Evolutionary conservation across 2,797 vertebrate species (phyloP).

Genomic region (Ctenopoma kingsleyae): DNA sequence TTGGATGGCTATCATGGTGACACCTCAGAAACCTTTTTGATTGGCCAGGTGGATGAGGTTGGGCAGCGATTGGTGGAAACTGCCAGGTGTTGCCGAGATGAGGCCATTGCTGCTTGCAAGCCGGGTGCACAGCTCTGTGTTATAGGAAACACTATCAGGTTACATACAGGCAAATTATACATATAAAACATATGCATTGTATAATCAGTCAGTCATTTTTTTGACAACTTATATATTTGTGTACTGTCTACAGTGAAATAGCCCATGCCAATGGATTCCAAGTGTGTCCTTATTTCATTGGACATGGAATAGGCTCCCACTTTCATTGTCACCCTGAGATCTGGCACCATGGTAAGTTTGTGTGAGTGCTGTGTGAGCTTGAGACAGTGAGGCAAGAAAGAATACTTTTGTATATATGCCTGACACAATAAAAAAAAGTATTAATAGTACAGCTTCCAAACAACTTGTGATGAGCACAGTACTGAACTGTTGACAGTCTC

Average conservation of each 20-base stretch:
- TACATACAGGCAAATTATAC: background rate
- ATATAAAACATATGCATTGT: background rate
- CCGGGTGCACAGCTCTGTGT: constrained; percentile 92
- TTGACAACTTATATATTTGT: background rate
- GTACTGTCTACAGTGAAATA: constrained; percentile 83
- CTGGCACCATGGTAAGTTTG: constrained; percentile 94
- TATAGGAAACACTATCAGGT: constrained; percentile 99
- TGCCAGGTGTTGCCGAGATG: constrained; percentile 92
- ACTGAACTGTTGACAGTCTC: no score
- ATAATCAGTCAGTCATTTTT: background rate
- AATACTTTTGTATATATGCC: background rate
- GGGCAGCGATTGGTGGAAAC: constrained; percentile 93
- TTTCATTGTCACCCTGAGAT: constrained; percentile 98
- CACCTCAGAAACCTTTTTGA: constrained; percentile 96
- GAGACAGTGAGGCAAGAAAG: background rate
- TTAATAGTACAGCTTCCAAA: no score
- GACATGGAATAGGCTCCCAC: constrained; percentile 96
- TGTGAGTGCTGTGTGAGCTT: background rate
- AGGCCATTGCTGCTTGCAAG: constrained; percentile 93
- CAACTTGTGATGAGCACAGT: no score
- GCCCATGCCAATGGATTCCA: constrained; percentile 85
- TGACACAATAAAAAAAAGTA: no score
- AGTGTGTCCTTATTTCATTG: constrained; percentile 95
- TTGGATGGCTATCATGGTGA: constrained; percentile 97
- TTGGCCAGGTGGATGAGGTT: constrained; percentile 92